Percentiles rank a stretch among this genome's conserved stretches.
These are phyloP conservation scores for Pseudochaenichthys georgianus DNA, from an alignment of 2,797 vertebrate genomes.

Conservation along the genomic window DNA sequence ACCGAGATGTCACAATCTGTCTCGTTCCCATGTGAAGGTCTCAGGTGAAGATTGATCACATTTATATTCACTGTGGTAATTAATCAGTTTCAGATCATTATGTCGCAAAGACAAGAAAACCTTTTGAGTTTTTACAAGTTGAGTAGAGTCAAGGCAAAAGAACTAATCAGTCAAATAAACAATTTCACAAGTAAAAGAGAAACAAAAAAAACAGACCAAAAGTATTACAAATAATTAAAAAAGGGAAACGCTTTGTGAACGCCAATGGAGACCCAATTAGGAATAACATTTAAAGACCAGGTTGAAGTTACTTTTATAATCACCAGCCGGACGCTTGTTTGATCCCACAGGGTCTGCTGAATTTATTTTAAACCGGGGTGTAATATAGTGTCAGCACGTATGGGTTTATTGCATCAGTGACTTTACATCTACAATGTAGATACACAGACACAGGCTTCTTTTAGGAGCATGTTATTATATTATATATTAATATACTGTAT, in stretches of 20 bases:
- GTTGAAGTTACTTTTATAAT: not conserved
- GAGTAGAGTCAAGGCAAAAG: not conserved
- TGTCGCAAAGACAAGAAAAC: not conserved
- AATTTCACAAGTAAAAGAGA: not conserved
- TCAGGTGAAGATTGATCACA: not conserved
- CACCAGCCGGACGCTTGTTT: not conserved
- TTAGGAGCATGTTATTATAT: not conserved
- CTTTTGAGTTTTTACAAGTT: not conserved
- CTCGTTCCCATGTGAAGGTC: not conserved
- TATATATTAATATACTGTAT: not conserved
- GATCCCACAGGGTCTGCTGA: not conserved
- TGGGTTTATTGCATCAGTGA: not conserved
- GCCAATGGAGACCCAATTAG: not conserved
- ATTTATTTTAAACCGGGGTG: not conserved
- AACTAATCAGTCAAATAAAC: not conserved
- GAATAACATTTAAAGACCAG: not conserved
- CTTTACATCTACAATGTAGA: not conserved
- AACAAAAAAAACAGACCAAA: not conserved
- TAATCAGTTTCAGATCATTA: conserved; percentile 13
- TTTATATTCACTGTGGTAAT: not conserved
- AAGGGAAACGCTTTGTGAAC: not conserved
- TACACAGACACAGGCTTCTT: not conserved
- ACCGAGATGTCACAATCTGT: not conserved
- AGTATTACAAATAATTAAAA: not conserved
- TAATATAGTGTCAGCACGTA: not conserved